phyloP scores from a whole-genome alignment of 2,113 vertebrate species.

The Monarcha castaneiventris region DNA sequence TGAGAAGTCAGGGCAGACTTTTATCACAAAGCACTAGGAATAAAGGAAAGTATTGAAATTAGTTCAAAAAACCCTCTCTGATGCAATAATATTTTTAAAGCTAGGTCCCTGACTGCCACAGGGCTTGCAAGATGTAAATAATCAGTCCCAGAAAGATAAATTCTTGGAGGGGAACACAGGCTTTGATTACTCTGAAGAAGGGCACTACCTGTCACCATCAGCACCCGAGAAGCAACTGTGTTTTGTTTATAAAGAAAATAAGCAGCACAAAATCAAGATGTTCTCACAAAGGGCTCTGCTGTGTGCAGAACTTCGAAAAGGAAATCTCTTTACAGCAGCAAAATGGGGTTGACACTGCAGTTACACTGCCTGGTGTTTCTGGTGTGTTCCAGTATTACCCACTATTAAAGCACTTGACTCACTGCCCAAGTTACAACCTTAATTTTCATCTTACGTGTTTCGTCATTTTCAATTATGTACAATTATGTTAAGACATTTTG shows the following conservation, averaged over 20 bases:
- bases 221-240: not conserved
- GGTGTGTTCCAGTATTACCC: not conserved
- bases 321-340: not conserved
- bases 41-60: not conserved
- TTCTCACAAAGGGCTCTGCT: not conserved
- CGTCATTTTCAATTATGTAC: not conserved
- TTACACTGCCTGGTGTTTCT: not conserved
- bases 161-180: not conserved
- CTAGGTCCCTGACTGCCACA: not conserved
- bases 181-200: not conserved
- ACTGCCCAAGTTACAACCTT: not conserved
- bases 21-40: not conserved
- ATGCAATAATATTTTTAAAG: not conserved
- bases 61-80: not conserved
- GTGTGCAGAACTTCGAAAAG: not conserved
- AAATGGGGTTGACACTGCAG: fast-evolving
- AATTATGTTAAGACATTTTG: not conserved
- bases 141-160: not conserved
- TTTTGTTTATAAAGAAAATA: not conserved
- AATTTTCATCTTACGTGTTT: not conserved
- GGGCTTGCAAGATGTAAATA: not conserved
- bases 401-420: not conserved
- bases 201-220: not conserved
- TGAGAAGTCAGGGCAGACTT: not conserved
- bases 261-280: not conserved